A percentile compares a stretch with the other conserved stretches of the same genome.
Evolutionary conservation across 2,797 vertebrate species (phyloP).

Genomic region (Graptemys geographica): DNA sequence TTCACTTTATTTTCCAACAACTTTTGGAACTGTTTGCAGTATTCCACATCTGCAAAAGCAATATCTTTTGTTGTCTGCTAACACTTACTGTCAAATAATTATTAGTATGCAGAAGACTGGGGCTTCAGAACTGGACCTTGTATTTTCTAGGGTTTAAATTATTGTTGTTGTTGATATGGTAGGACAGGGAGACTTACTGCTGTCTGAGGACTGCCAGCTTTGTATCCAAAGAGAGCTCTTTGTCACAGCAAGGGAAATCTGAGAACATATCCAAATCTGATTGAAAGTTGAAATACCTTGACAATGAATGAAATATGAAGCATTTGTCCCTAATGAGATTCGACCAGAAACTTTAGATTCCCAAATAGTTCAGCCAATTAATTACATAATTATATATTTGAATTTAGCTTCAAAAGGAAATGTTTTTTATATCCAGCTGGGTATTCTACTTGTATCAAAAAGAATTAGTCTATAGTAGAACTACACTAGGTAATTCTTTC

Average conservation of each 20-base stretch:
- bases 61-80: background rate
- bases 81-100: background rate
- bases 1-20: background rate
- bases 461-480: background rate
- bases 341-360: background rate
- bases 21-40: background rate
- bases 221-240: background rate
- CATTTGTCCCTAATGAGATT: background rate
- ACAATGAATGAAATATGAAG: background rate
- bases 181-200: background rate
- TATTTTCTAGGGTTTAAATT: background rate
- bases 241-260: background rate
- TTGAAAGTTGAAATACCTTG: background rate
- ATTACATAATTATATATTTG: background rate
- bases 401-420: background rate
- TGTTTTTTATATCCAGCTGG: accelerated
- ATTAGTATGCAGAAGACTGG: background rate
- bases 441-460: background rate
- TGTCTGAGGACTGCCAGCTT: background rate
- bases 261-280: background rate
- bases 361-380: background rate
- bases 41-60: background rate
- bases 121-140: background rate
- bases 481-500: background rate
- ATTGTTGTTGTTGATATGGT: background rate